phyloP scores from a whole-genome alignment of 2,888 invertebrate genomes.

The Tenthredo mesomela region DNA sequence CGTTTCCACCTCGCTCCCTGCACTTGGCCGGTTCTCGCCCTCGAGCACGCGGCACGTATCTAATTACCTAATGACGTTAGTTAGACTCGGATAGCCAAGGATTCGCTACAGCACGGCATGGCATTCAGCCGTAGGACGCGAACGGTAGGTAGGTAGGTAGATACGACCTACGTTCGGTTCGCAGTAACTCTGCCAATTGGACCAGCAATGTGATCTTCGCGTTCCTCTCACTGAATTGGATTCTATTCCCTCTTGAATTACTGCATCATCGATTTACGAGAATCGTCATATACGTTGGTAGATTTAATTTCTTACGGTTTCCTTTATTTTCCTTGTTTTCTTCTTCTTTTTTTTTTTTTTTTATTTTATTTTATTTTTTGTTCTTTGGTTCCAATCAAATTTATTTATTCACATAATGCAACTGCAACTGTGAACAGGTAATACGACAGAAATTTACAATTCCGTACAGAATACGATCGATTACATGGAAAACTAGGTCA shows the following conservation, averaged over 20 bases:
- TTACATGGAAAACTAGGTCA: constrained; percentile 20
- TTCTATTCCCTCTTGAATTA: constrained; percentile 12
- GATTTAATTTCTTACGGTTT: neutral
- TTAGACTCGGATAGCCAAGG: constrained; percentile 64
- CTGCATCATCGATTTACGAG: constrained; percentile 21
- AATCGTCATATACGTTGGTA: neutral
- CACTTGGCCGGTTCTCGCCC: constrained; percentile 48
- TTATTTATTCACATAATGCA: neutral
- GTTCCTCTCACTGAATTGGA: constrained; percentile 30
- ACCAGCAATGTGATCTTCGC: constrained; percentile 50
- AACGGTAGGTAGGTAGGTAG: neutral
- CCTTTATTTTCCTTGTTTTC: neutral
- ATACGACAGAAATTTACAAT: constrained; percentile 6
- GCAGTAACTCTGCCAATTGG: constrained; percentile 49
- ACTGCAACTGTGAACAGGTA: neutral
- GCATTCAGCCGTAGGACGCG: constrained; percentile 25
- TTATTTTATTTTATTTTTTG: too few relatives aligned
- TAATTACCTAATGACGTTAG: constrained; percentile 70
- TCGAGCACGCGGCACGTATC: constrained; percentile 62
- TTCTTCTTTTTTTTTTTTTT: too few relatives aligned
- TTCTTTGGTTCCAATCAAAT: too few relatives aligned
- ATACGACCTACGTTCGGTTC: constrained; percentile 18
- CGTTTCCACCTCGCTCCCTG: constrained; percentile 25
- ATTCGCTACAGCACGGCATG: constrained; percentile 57
- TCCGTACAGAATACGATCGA: constrained; percentile 3